phyloP scores from a whole-genome alignment of 2,797 vertebrate species.

The Falco cherrug region DNA sequence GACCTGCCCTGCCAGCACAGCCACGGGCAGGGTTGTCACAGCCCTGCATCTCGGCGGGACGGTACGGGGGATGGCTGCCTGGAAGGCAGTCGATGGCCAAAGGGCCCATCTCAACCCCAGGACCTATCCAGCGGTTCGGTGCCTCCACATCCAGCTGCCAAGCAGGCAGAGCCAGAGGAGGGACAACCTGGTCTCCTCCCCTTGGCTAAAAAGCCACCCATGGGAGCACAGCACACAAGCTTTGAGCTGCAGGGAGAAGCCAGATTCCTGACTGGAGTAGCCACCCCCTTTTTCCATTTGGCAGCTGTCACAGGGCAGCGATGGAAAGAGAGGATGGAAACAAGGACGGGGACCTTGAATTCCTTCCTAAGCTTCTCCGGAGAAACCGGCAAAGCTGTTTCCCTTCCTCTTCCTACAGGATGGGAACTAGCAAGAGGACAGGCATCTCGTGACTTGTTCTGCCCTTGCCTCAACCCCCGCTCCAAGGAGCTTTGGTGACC shows the following conservation, averaged over 20 bases:
- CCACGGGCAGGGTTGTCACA: background rate
- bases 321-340: background rate
- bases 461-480: background rate
- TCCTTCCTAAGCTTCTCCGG: background rate
- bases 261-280: rapidly evolving
- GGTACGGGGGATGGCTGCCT: background rate
- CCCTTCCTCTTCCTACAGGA: constrained; percentile 15
- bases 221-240: background rate
- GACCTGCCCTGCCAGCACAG: background rate
- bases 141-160: background rate
- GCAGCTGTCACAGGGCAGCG: background rate
- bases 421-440: background rate
- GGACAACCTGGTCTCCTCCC: background rate
- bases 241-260: background rate
- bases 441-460: background rate
- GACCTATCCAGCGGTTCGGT: background rate
- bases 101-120: background rate
- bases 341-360: background rate
- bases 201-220: rapidly evolving
- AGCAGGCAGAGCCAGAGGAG: background rate
- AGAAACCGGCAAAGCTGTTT: background rate
- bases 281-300: rapidly evolving
- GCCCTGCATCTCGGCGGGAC: background rate
- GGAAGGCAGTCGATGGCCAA: background rate
- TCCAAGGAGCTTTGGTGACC: background rate